Base-by-base conservation (phyloP, 1,140 invertebrate genomes). In the Spodoptera frugiperda region DNA sequence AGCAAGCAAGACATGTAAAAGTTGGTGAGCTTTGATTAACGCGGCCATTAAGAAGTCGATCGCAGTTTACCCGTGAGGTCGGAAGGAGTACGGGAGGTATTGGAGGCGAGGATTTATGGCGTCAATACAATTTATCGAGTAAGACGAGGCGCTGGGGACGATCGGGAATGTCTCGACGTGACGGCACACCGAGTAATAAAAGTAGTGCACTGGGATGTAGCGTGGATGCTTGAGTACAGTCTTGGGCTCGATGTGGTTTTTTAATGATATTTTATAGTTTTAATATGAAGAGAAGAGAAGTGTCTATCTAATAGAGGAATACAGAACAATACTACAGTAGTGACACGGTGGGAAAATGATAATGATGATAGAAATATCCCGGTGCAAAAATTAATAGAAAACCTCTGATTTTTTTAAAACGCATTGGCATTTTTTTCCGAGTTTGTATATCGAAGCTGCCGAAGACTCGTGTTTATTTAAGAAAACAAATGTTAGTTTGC, bases 81-180 rank as follows among this genome's bases (percentile, higher is more conserved):
- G 57, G 54, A 30, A 57, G 54, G 1, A 53, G 33, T 44, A 55
- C 15, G 17, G 2, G 65, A 59, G 75, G 81, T 79, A 83, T 82
- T 79, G 79, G 71, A 19, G 49, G 57, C 51, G 53, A 48, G 53
- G 75, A 84, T 84, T 84, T 84, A 84, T 80, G 55, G 75, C 54
- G 44, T 57, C 78, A 78, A 81, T 80, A 82, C 79, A 83, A 85
- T 85, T 85, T 85, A 83, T 83, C 49, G 81, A 76, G 57, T 74
- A 57, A 67, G 70, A 78, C 61, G 53, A 57, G 54, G 21, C 71
- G 4, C 55, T 10, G 3, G 68, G 53, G 54, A 74, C 57, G 19
- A 12, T n/a, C 51, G 25, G 80, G 80, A 81, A 78, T 81, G 77
- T 74, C 55, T 14, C 68, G 70, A 71, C 73, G 68, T 81, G 80